These are phyloP conservation scores for Spinus pinus DNA, from an alignment of 2,797 vertebrate genomes.

Conservation along the genomic window DNA sequence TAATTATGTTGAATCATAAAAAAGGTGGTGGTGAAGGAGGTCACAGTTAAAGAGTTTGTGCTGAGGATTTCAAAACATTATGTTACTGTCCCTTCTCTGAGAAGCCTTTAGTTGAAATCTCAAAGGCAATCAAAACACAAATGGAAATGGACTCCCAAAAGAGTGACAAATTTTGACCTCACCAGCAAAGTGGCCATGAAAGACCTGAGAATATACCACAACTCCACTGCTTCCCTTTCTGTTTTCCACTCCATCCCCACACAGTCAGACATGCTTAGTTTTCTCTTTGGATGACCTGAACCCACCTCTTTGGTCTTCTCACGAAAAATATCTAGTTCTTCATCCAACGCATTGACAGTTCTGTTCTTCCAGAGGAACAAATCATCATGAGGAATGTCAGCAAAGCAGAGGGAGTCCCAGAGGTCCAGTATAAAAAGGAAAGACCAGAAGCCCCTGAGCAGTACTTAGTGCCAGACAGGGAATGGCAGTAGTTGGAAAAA, in stretches of 20 bases:
- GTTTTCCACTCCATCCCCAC: neutral
- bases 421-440: neutral
- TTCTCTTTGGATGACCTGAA: neutral
- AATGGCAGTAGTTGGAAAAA: neutral
- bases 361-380: neutral
- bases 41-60: neutral
- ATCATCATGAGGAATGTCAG: neutral
- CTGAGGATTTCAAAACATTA: neutral
- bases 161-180: neutral
- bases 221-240: neutral
- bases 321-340: neutral
- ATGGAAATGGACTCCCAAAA: neutral
- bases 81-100: neutral
- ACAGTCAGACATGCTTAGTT: neutral
- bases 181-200: neutral
- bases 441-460: neutral
- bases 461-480: neutral
- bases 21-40: neutral
- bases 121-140: neutral
- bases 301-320: neutral
- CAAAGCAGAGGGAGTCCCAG: neutral
- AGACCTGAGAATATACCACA: neutral
- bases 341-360: neutral
- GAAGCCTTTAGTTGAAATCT: neutral
- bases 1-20: neutral